Evolutionary conservation across 2,113 vertebrate genomes (phyloP).

Genomic region (Microcebus tavaratra): DNA sequence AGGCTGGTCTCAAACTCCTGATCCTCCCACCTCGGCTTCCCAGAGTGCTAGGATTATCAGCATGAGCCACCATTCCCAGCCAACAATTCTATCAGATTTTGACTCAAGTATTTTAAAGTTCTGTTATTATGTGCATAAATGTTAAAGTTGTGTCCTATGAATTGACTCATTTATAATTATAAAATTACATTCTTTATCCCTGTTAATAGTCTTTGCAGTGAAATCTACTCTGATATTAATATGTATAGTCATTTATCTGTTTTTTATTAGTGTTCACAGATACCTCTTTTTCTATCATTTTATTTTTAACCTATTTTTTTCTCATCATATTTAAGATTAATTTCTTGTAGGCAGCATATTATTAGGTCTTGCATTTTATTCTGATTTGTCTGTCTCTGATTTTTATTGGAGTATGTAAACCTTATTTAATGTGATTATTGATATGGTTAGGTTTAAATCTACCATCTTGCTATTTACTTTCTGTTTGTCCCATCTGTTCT

Average conservation of each 20-base stretch:
- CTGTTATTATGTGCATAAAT: neutral
- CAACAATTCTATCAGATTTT: neutral
- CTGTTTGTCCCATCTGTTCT: neutral
- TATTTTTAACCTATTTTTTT: slow-evolving; percentile 59
- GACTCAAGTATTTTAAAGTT: neutral
- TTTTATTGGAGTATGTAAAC: neutral
- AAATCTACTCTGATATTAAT: slow-evolving; percentile 43
- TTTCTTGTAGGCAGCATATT: slow-evolving; percentile 6
- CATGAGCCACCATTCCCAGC: no score
- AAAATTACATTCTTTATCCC: neutral
- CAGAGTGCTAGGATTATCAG: no score
- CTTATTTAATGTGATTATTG: slow-evolving; percentile 43
- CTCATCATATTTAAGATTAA: slow-evolving; percentile 1
- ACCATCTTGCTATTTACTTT: neutral
- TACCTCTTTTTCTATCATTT: slow-evolving; percentile 39
- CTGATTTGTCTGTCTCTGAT: neutral
- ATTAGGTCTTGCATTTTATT: slow-evolving; percentile 22
- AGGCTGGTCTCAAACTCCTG: no score
- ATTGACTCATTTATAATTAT: slow-evolving; percentile 18
- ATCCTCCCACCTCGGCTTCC: no score
- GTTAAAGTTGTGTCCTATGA: slow-evolving; percentile 34
- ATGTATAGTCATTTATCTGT: neutral
- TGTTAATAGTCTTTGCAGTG: slow-evolving; percentile 25
- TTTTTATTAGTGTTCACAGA: slow-evolving; percentile 48
- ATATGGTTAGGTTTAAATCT: neutral